Evolutionary conservation across 2,888 invertebrate genomes (phyloP), one percentile per base, ranked within the genome.

Genomic region (Spisula subtruncata): DNA sequence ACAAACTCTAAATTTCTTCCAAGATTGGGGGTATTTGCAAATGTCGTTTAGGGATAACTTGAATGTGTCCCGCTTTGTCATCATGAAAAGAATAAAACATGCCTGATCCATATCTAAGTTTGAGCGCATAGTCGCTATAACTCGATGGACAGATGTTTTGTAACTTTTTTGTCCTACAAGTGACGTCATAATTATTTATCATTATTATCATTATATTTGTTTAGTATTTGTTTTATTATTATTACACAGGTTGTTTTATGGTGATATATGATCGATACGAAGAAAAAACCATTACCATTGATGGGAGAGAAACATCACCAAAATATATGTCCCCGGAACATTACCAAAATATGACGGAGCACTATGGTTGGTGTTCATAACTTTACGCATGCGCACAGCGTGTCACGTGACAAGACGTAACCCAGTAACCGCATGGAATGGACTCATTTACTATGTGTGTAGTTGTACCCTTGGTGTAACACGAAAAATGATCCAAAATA

Each of bases 251-350:
- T 20, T 90, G 93, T 84, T 94, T 94, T 81, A 93, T 94, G 92
- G 92, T 93, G 32, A 89, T 94, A 12, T 94, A 94, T 85, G 91
- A 93, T 85, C 90, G 90, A 54, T 56, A 85, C 5, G 84, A 86
- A 0, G 71, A 84, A 32, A 81, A 88, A 25, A 86, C 92, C 0
- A 80, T 89, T 1, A 86, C 91, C 16, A 97, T 98, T 0, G 97
- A 98, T 92, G 98, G 98, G 0, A 97, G 98, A 56, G 98, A 98
- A 97, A 97, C 97, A 0, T 98, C 98, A 0, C 98, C 98, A 0
- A 96, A 96, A 4, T 97, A 97, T 0, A 98, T 99, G 0, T 97
- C 97, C 12, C 95, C 96, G 12, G 97, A 98, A 75, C 97, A 98
- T 97, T 98, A 93, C 86, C 84, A 88, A 48, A 92, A 94, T 82